These are phyloP conservation scores for Antitype chi DNA, from an alignment of 2,888 invertebrate genomes.

Conservation along the genomic window DNA sequence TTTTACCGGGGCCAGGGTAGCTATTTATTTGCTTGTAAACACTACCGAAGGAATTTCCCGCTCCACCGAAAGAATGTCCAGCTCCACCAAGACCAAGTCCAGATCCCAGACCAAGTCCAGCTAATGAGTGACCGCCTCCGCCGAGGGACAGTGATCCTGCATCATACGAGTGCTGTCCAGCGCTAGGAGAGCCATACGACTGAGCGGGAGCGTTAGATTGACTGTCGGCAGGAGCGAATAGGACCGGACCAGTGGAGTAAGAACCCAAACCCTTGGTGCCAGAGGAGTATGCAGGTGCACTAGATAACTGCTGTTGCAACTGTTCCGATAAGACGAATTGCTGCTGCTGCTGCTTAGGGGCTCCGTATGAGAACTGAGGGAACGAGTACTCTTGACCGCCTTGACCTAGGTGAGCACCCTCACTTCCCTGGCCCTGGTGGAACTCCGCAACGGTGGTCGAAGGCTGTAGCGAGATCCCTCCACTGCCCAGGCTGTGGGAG, in stretches of 20 bases:
- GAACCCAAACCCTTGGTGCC: conserved; percentile 87
- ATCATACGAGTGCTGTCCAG: conserved; percentile 70
- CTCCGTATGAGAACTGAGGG: conserved; percentile 79
- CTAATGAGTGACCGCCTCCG: conserved; percentile 72
- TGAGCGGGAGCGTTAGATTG: conserved; percentile 71
- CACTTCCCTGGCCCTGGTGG: conserved; percentile 76
- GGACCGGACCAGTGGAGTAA: conserved; percentile 85
- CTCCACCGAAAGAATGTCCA: conserved; percentile 62
- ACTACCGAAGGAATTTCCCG: conserved; percentile 73
- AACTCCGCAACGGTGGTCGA: conserved; percentile 78
- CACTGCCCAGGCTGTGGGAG: conserved; percentile 81
- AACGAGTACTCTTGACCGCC: conserved; percentile 72
- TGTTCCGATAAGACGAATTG: conserved; percentile 79
- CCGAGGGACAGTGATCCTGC: conserved; percentile 61
- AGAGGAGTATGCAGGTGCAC: conserved; percentile 82
- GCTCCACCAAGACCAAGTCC: conserved; percentile 68
- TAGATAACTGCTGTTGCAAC: conserved; percentile 76
- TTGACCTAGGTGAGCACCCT: conserved; percentile 70
- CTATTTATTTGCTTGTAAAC: conserved; percentile 77
- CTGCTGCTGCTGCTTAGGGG: conserved; percentile 77
- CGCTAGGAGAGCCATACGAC: conserved; percentile 74
- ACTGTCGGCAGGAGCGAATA: conserved; percentile 81
- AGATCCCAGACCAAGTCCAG: conserved; percentile 59
- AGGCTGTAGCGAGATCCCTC: conserved; percentile 80
- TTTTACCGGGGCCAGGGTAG: conserved; percentile 79